A percentile compares a stretch with the other conserved stretches of the same genome.
Conservation (phyloP, 2,113 vertebrate species). For the Ailurus styani region DNA sequence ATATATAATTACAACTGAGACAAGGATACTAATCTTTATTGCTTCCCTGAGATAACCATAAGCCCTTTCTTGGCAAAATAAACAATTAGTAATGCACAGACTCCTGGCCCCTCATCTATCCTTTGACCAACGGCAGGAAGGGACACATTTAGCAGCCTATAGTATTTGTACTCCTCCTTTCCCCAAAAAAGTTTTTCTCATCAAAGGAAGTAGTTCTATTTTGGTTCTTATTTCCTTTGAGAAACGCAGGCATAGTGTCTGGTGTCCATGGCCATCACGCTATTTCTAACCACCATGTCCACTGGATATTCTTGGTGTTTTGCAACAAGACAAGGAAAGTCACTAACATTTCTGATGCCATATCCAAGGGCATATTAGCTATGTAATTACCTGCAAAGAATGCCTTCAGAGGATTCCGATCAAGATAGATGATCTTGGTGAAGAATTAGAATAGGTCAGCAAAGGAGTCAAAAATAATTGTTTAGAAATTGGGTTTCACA, state of each 20-base stretch:
- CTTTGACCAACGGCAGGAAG: constrained; percentile 14
- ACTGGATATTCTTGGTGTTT: neutral
- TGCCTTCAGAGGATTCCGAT: neutral
- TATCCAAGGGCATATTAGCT: neutral
- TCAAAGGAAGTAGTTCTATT: constrained; percentile 54
- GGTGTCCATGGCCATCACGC: neutral
- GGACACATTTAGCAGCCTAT: constrained; percentile 12
- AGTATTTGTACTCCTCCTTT: neutral
- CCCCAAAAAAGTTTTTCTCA: constrained; percentile 39
- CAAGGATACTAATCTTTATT: neutral
- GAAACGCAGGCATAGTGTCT: neutral
- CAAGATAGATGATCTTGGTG: neutral
- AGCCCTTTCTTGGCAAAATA: neutral
- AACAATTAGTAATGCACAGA: neutral
- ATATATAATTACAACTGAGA: neutral
- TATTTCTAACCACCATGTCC: neutral
- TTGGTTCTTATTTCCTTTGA: constrained; percentile 33
- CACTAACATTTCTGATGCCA: neutral
- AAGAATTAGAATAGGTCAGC: neutral
- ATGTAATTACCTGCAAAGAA: neutral
- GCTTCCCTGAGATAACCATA: neutral
- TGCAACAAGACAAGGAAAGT: neutral
- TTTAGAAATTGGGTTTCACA: neutral
- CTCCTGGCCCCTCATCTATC: neutral
- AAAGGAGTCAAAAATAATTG: neutral